Evolutionary conservation across 2,888 invertebrate genomes (phyloP).

Genomic region (Acanthosoma haemorrhoidale): DNA sequence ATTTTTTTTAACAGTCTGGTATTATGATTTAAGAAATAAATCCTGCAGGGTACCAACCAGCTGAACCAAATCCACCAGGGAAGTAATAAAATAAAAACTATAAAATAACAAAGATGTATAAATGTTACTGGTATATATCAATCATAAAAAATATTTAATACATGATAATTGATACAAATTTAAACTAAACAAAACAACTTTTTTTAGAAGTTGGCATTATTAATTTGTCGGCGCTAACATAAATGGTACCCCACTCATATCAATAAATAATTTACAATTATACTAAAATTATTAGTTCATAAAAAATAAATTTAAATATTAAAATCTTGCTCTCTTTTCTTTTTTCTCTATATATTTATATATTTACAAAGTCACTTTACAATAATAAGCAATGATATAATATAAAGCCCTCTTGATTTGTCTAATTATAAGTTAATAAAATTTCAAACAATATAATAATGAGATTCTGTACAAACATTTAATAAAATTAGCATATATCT

Average conservation of each 20-base stretch:
- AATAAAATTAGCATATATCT: conserved; percentile 30
- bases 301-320: conserved; percentile 29
- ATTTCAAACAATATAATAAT: conserved; percentile 37
- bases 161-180: not conserved
- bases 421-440: conserved; percentile 34
- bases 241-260: conserved; percentile 15
- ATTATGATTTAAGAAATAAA: conserved; percentile 10
- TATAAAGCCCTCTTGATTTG: conserved; percentile 33
- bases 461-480: conserved; percentile 39
- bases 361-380: conserved; percentile 36
- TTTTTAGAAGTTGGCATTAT: not conserved
- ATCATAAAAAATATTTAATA: not conserved
- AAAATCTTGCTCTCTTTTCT: conserved; percentile 15
- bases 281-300: conserved; percentile 28
- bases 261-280: conserved; percentile 29
- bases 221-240: not conserved
- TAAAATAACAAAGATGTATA: not conserved
- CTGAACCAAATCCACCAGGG: no score
- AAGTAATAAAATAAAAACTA: not conserved
- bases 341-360: conserved; percentile 32
- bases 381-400: conserved; percentile 34
- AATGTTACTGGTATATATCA: not conserved
- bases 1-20: conserved; percentile 19
- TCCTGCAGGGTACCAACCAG: conserved; percentile 7
- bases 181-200: not conserved